These are phyloP conservation scores for Leuctra nigra DNA, from an alignment of 2,888 invertebrate genomes.

Conservation along the genomic window DNA sequence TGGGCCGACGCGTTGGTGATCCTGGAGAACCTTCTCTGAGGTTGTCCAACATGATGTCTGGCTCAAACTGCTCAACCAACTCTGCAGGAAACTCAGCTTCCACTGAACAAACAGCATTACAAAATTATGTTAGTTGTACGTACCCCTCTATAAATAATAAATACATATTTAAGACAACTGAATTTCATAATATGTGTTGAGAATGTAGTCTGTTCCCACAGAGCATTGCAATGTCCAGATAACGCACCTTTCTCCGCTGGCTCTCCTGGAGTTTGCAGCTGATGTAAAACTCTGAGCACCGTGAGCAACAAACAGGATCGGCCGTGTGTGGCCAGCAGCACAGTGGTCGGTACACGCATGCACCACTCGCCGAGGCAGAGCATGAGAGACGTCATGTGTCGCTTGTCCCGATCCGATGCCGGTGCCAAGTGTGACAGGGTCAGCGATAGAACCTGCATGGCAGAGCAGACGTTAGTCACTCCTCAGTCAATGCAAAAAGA, in stretches of 20 bases:
- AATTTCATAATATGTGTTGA: no score
- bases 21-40: slow-evolving; percentile 37
- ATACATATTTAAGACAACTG: no score
- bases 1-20: slow-evolving; percentile 44
- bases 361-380: slow-evolving; percentile 92
- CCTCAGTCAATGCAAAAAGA: no score
- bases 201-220: no score
- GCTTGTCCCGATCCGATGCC: slow-evolving; percentile 49
- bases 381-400: slow-evolving; percentile 72
- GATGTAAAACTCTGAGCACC: slow-evolving; percentile 50
- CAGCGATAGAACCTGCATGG: slow-evolving; percentile 42
- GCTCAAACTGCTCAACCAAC: slow-evolving; percentile 62
- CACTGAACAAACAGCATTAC: no score
- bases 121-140: no score
- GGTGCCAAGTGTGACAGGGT: slow-evolving; percentile 43
- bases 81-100: slow-evolving; percentile 41
- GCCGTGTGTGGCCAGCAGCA: slow-evolving; percentile 39
- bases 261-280: not conserved
- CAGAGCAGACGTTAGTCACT: no score
- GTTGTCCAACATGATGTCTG: slow-evolving; percentile 64
- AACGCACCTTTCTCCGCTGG: not conserved
- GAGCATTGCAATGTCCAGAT: no score
- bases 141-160: no score
- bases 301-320: slow-evolving; percentile 53
- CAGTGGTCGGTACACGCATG: slow-evolving; percentile 59